These are phyloP conservation scores for Melanotaenia pygmaea DNA, from an alignment of 2,797 vertebrate genomes.

Conservation along the genomic window DNA sequence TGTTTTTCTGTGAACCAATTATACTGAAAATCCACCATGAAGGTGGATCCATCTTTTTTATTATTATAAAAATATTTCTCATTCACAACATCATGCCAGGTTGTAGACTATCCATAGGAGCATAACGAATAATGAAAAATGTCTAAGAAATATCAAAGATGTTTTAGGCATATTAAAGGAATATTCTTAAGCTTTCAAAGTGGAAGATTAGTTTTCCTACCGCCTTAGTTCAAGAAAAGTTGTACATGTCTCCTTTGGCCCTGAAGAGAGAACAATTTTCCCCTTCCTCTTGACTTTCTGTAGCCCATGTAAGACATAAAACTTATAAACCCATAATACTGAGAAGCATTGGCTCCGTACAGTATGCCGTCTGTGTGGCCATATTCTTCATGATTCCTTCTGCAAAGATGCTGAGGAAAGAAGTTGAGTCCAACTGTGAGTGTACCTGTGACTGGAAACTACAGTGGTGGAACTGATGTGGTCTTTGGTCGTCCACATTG, in stretches of 20 bases:
- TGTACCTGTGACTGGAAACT: too few relatives aligned
- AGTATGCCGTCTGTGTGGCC: not conserved
- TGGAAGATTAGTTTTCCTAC: not conserved
- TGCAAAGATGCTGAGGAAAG: too few relatives aligned
- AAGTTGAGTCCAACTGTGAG: too few relatives aligned
- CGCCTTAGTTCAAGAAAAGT: not conserved
- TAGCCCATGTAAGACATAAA: not conserved
- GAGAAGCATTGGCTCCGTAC: not conserved
- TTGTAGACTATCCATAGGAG: not conserved
- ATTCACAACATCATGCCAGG: constrained; percentile 3
- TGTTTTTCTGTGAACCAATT: constrained; percentile 22
- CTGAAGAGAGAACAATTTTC: not conserved
- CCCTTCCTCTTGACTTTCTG: not conserved
- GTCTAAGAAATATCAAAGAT: not conserved
- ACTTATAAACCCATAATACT: not conserved
- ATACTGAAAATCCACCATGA: constrained; percentile 19
- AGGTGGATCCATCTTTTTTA: not conserved
- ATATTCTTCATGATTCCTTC: not conserved
- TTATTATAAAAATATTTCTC: constrained; percentile 15
- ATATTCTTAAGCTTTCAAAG: not conserved
- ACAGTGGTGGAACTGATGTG: too few relatives aligned
- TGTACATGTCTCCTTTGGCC: not conserved
- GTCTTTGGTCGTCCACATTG: too few relatives aligned
- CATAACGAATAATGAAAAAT: constrained; percentile 8
- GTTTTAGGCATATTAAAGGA: not conserved